phyloP scores from a whole-genome alignment of 2,888 invertebrate species.

The Melanophora roralis region DNA sequence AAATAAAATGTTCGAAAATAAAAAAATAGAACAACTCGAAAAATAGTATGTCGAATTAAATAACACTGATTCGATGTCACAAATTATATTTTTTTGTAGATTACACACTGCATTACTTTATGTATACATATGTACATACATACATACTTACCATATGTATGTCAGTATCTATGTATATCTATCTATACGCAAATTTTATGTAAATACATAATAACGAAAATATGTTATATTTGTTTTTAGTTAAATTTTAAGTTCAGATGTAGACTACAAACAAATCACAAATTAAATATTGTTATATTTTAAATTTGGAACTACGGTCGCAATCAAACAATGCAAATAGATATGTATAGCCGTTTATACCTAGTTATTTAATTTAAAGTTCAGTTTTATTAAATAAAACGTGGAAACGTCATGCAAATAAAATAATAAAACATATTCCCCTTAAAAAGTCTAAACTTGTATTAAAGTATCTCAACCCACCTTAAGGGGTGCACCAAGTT shows the following conservation, averaged over 20 bases:
- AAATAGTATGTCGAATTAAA: too few species aligned
- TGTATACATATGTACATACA: neutral
- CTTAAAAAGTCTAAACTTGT: too few species aligned
- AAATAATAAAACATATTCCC: neutral
- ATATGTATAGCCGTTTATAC: neutral
- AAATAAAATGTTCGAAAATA: too few species aligned
- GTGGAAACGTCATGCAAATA: neutral
- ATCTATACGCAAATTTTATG: neutral
- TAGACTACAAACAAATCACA: neutral
- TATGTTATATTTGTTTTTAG: neutral
- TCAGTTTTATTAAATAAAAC: neutral
- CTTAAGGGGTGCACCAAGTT: too few species aligned
- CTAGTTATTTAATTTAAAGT: too few species aligned
- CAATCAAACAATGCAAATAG: slow-evolving; percentile 58
- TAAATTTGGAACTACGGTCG: slow-evolving; percentile 31
- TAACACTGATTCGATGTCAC: too few species aligned
- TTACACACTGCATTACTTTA: too few species aligned
- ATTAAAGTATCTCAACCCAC: too few species aligned
- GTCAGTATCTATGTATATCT: too few species aligned
- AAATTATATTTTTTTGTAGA: too few species aligned
- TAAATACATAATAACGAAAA: neutral
- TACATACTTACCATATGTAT: neutral
- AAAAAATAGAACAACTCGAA: too few species aligned
- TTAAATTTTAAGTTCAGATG: neutral
- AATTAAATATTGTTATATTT: neutral